A percentile compares a stretch with the other conserved stretches of the same genome.
phyloP scores from a whole-genome alignment of 2,888 invertebrate species.

The Oscheius sp. region DNA sequence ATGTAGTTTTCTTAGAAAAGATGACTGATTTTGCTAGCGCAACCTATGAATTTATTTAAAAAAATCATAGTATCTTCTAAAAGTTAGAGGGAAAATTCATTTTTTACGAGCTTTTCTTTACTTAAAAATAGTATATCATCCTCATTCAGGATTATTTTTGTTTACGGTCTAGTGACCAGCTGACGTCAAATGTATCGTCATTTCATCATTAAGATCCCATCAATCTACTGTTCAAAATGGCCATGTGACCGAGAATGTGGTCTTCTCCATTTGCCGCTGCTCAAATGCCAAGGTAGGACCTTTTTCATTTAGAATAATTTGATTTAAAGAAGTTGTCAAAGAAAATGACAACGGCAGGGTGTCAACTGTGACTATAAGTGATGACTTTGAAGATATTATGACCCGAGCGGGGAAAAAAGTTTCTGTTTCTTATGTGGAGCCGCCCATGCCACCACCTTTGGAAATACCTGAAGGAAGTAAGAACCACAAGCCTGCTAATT shows the following conservation, averaged over 20 bases:
- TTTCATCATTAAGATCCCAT: neutral
- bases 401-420: constrained; percentile 13
- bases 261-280: constrained; percentile 16
- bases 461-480: neutral
- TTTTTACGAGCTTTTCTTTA: no score
- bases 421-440: constrained; percentile 14
- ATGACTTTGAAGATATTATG: constrained; percentile 22
- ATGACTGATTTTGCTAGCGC: no score
- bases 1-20: no score
- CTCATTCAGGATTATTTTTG: neutral
- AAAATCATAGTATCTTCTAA: no score
- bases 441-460: constrained; percentile 13
- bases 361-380: neutral
- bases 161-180: neutral
- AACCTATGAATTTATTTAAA: no score
- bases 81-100: no score
- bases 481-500: no score
- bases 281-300: constrained; percentile 8
- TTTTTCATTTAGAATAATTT: neutral
- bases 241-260: constrained; percentile 33
- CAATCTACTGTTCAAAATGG: constrained; percentile 29
- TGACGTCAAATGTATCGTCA: constrained; percentile 25
- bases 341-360: neutral
- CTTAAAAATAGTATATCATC: no score
- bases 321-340: neutral